A percentile compares a stretch with the other conserved stretches of the same genome.
These are phyloP conservation scores for Psix sp. DNA, from an alignment of 1,140 invertebrate species.

Conservation along the genomic window DNA sequence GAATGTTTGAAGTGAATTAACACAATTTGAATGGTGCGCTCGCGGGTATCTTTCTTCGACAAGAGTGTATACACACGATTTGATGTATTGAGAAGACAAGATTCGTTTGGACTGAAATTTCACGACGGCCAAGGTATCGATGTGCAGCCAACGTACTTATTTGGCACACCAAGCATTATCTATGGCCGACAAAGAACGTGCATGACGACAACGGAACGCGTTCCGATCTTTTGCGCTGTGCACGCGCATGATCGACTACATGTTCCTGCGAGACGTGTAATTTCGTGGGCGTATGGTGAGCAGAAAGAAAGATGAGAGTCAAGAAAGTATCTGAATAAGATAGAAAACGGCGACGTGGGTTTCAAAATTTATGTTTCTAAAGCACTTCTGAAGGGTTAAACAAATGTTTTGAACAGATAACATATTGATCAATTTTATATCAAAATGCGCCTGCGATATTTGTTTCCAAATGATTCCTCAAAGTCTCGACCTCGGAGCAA, in stretches of 20 bases:
- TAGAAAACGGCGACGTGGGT: constrained; percentile 22
- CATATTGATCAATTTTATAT: too few relatives aligned
- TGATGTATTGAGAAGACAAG: constrained; percentile 56
- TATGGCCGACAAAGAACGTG: constrained; percentile 52
- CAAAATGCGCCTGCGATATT: too few relatives aligned
- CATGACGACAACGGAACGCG: constrained; percentile 56
- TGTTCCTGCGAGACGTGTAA: constrained; percentile 62
- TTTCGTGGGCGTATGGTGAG: constrained; percentile 70
- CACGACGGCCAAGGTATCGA: constrained; percentile 42
- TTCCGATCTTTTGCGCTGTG: constrained; percentile 55
- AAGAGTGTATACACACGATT: constrained; percentile 23
- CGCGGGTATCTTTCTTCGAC: constrained; percentile 19
- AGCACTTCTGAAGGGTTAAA: too few relatives aligned
- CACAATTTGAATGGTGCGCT: constrained; percentile 36
- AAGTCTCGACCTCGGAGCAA: neutral
- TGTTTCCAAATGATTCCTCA: constrained; percentile 5
- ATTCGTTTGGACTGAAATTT: constrained; percentile 49
- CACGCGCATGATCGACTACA: constrained; percentile 58
- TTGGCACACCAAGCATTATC: constrained; percentile 54
- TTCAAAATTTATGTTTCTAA: constrained; percentile 29
- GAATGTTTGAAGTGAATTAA: constrained; percentile 23
- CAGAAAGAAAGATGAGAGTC: constrained; percentile 55
- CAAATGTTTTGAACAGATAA: too few relatives aligned
- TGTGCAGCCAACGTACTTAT: constrained; percentile 56
- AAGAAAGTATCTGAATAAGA: constrained; percentile 49